Evolutionary conservation across 1,140 invertebrate species (phyloP).

Genomic region (Drosophila azteca): DNA sequence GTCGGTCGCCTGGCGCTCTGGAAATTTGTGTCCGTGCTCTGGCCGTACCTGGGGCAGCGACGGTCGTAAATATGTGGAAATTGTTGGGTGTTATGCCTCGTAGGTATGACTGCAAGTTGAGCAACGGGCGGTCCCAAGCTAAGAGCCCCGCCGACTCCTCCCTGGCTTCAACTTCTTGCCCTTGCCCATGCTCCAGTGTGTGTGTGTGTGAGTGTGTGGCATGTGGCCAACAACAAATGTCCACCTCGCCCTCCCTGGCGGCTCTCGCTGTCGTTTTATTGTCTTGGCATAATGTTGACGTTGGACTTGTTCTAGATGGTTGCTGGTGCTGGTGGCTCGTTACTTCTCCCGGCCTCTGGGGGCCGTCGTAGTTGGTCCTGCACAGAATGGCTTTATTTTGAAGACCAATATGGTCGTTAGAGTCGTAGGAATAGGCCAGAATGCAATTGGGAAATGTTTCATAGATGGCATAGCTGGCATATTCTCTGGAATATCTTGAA

Average conservation of each 20-base stretch:
- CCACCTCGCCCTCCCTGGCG: slow-evolving; percentile 16
- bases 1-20: slow-evolving; percentile 36
- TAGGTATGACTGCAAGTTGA: slow-evolving; percentile 55
- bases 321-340: slow-evolving; percentile 1
- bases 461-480: background rate
- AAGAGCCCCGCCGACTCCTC: background rate
- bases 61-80: slow-evolving; percentile 68
- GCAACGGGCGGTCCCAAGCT: slow-evolving; percentile 52
- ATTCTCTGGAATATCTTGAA: too few species aligned
- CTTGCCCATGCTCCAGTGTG: too few species aligned
- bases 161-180: background rate
- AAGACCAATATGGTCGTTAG: background rate
- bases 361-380: slow-evolving; percentile 6
- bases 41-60: slow-evolving; percentile 28
- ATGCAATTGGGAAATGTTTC: too few species aligned
- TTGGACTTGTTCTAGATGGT: slow-evolving; percentile 35
- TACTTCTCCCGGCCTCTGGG: slow-evolving; percentile 4
- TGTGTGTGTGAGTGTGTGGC: slow-evolving; percentile 52
- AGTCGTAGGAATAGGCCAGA: too few species aligned
- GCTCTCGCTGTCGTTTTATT: slow-evolving; percentile 59
- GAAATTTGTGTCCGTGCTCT: slow-evolving; percentile 42
- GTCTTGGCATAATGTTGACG: slow-evolving; percentile 63
- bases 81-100: slow-evolving; percentile 76
- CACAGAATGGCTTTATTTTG: slow-evolving; percentile 5
- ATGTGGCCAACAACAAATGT: slow-evolving; percentile 61